Evolutionary conservation across 2,888 invertebrate genomes (phyloP).

Genomic region (Thera britannica): DNA sequence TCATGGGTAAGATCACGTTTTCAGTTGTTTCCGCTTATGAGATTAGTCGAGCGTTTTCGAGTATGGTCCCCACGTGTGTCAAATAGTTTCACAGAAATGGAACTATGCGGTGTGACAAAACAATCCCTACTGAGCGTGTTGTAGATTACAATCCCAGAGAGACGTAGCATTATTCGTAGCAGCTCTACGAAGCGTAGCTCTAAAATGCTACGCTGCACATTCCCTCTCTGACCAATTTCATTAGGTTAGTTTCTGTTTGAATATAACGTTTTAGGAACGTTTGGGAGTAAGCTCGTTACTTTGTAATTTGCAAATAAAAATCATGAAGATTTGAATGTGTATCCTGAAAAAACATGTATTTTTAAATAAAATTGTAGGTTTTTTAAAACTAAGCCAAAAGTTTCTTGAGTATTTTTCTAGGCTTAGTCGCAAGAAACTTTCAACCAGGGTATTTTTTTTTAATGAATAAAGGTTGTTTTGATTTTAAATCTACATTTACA

Average conservation of each 20-base stretch:
- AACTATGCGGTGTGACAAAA: constrained; percentile 7
- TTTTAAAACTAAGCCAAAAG: too few species aligned
- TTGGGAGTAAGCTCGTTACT: neutral
- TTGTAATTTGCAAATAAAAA: neutral
- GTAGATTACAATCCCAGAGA: constrained; percentile 18
- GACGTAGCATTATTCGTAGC: constrained; percentile 21
- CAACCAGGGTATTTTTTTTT: too few species aligned
- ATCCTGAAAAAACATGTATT: too few species aligned
- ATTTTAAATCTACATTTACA: too few species aligned
- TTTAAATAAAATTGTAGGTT: too few species aligned
- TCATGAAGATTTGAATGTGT: too few species aligned
- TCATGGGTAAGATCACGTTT: neutral
- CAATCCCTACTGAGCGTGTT: constrained; percentile 17
- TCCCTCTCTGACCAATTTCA: constrained; percentile 8
- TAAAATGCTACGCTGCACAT: constrained; percentile 1
- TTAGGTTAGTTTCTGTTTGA: neutral
- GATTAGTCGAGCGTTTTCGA: constrained; percentile 1
- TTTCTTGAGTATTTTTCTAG: too few species aligned
- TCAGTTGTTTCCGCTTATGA: neutral
- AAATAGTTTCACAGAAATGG: constrained; percentile 8
- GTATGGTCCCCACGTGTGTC: neutral
- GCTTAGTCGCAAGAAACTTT: too few species aligned
- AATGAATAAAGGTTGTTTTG: too few species aligned
- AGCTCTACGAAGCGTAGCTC: constrained; percentile 18
- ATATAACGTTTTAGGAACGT: neutral